Evolutionary conservation across 1,140 invertebrate genomes (phyloP), one percentile per base, ranked within the genome.

Genomic region (Pinna nobilis): DNA sequence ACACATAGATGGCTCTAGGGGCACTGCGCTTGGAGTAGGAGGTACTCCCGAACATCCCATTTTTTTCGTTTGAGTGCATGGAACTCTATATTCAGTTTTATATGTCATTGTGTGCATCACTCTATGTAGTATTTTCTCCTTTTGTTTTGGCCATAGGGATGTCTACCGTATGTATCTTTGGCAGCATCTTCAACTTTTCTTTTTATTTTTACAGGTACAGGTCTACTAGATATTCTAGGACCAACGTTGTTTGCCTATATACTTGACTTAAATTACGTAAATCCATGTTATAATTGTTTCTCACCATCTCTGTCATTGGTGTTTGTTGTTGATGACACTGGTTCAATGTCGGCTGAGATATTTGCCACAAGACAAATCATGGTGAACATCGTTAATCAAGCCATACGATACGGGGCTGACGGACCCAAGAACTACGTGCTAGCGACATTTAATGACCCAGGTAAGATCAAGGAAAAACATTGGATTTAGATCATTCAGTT

Each of bases 381-480:
- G 9, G 25, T 75, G 23, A 23, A 37, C n/a, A 55, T 57, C 6
- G 67, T 64, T 6, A 69, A 64, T 18, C 41, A 59, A 18, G 59
- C 60, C 18, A 25, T 7, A 1, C 23, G 9, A 2, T 20, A 20
- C 18, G 47, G 57, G 1, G 6, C 39, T 11, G 13, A 15, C 23
- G 39, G 32, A 47, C 41, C 66, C 11, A 18, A 39, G 7, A 70
- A 70, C 23, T 75, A 65, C 25, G 59, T 75, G 3, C 39, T 75
- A 1, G 50, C 66, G 1, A 75, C 73, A 23, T 75, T 75, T 39
- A 75, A 65, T 69, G 73, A 75, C 39, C 73, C 73, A 23, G 39
- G 73, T 74, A 57, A 18, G 23, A 0, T 5, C 30, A 13, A n/a
- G n/a, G n/a, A n/a, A n/a, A n/a, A n/a, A n/a, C n/a, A n/a, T n/a